These are phyloP conservation scores for Gastrophysa polygoni DNA, from an alignment of 2,888 invertebrate species.

Conservation along the genomic window DNA sequence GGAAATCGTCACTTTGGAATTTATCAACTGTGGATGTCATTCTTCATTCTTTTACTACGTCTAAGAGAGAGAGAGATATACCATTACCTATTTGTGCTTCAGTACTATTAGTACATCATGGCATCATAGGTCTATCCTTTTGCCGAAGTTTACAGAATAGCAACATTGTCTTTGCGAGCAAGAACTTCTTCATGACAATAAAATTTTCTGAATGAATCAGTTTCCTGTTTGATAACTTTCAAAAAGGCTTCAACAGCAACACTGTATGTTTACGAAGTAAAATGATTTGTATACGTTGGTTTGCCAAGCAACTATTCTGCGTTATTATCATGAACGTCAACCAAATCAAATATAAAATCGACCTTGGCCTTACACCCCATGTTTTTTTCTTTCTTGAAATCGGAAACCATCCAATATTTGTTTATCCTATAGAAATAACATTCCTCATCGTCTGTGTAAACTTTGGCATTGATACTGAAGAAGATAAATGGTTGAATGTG, in stretches of 20 bases:
- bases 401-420: conserved; percentile 21
- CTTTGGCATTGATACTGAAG: conserved; percentile 27
- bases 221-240: conserved; percentile 1
- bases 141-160: too few species aligned
- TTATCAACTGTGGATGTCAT: too few species aligned
- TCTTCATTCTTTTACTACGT: too few species aligned
- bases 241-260: not conserved
- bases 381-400: conserved; percentile 7
- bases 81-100: too few species aligned
- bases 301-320: not conserved
- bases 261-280: not conserved
- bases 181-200: too few species aligned
- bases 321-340: not conserved
- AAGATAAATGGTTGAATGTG: conserved; percentile 12
- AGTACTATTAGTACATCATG: too few species aligned
- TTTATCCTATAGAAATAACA: conserved; percentile 27
- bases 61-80: too few species aligned
- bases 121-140: too few species aligned
- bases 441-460: conserved; percentile 34
- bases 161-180: too few species aligned
- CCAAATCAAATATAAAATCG: not conserved
- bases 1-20: too few species aligned
- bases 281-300: not conserved
- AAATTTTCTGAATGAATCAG: not conserved
- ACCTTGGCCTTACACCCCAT: not conserved